Base-by-base conservation (phyloP, 1,140 invertebrate species). In the Lepidotrigona ventralis region DNA sequence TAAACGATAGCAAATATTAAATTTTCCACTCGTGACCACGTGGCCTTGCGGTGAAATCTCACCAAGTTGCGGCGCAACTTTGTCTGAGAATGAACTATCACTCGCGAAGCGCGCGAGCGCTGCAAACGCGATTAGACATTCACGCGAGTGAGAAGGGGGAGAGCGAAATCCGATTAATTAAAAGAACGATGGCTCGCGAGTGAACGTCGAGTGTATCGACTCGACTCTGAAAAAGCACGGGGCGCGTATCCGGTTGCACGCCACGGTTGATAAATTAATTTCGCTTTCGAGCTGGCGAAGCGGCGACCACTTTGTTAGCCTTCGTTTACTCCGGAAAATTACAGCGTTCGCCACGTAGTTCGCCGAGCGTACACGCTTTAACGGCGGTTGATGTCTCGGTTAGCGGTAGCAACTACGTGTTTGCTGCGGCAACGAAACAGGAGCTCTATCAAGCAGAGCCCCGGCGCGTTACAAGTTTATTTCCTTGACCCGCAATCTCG, bases 301-400 rank as follows among this genome's bases (percentile, higher is more conserved):
- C 39, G 58, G 11, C 69, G 53, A 79, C 74, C 71, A 72, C 82
- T 87, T 87, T 79, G 85, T 86, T 87, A 80, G 75, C 71, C 71
- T 79, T 85, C 63, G 77, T 84, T 87, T 86, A 85, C 71, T 64
- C 73, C 46, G 69, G 83, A 64, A 85, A 88, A 87, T 88, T 88
- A 85, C 85, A 77, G 39, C 60, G 82, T 85, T 84, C 81, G 78
- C 80, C 70, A 71, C 74, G 63, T 77, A 84, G 83, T 84, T 87
- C n/a, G 84, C 63, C 77, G 26, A 56, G 74, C 76, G 56, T 63
- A 72, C 72, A 64, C 58, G 58, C 75, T 81, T 85, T 77, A 58
- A 17, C 73, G 53, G 39, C 33, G 74, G 74, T 81, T 51, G 70
- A 64, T 74, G 79, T 64, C 46, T 39, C 26, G 63, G 39, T 54